Conservation (phyloP, 2,888 invertebrate species). For the Cheilosia vulpina region DNA sequence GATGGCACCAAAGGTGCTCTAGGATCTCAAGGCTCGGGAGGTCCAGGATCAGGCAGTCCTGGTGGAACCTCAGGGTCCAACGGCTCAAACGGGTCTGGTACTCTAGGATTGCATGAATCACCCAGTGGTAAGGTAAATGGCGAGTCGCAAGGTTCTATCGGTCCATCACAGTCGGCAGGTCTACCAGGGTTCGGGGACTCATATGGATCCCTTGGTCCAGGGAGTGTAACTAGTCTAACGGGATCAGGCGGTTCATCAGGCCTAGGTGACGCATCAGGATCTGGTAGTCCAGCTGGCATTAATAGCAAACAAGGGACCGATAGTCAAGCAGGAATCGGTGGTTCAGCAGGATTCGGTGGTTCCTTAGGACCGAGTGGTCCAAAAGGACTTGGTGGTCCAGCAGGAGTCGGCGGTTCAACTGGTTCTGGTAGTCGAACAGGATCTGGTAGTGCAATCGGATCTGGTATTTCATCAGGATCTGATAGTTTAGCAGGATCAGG, state of each 20-base stretch:
- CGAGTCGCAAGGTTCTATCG: neutral
- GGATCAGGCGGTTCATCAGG: neutral
- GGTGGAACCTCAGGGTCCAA: neutral
- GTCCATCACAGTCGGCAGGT: no score
- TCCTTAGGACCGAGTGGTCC: neutral
- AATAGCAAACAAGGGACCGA: neutral
- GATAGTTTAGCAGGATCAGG: neutral
- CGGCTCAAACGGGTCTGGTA: neutral
- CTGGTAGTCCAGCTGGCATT: neutral
- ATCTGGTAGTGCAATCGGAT: neutral
- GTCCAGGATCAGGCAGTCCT: neutral
- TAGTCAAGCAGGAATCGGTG: neutral
- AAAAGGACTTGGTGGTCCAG: neutral
- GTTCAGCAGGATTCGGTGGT: neutral
- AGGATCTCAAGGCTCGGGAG: neutral
- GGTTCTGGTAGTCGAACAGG: neutral
- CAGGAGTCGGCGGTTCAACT: neutral
- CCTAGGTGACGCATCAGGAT: neutral
- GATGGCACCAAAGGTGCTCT: neutral
- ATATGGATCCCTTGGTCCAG: neutral
- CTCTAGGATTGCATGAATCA: neutral
- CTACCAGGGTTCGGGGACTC: no score
- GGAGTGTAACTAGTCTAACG: neutral
- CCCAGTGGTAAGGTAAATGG: neutral
- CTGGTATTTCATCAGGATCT: neutral